Evolutionary conservation across 2,888 invertebrate species (phyloP).

Genomic region (Tiliacea citrago): DNA sequence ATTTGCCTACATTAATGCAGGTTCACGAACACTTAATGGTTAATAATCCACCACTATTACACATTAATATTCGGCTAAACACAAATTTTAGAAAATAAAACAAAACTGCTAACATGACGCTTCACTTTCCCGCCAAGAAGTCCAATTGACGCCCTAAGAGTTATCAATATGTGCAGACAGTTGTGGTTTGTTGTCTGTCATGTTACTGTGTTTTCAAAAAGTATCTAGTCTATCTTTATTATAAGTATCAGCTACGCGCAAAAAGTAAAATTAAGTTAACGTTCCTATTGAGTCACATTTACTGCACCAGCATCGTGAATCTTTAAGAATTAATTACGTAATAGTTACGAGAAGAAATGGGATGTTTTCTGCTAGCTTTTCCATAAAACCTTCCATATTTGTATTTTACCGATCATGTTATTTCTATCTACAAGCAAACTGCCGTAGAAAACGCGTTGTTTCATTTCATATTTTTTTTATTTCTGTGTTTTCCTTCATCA

Average conservation of each 20-base stretch:
- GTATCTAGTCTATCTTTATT: not conserved
- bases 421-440: constrained; percentile 1
- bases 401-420: not conserved
- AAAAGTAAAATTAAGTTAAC: too few species aligned
- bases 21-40: too few species aligned
- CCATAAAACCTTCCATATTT: not conserved
- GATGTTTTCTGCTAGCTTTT: not conserved
- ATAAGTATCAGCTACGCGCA: not conserved
- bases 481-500: not conserved
- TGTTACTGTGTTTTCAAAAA: not conserved
- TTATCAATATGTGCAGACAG: not conserved
- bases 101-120: too few species aligned
- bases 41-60: too few species aligned
- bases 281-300: not conserved
- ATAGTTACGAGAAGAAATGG: not conserved
- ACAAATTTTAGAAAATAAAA: too few species aligned
- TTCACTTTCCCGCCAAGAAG: too few species aligned
- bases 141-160: not conserved
- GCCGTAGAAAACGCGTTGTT: not conserved
- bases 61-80: too few species aligned
- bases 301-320: not conserved
- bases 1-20: too few species aligned
- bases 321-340: constrained; percentile 1
- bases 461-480: not conserved
- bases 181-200: not conserved